Conservation (phyloP, 2,113 vertebrate species). For the Phoenicopterus ruber region DNA sequence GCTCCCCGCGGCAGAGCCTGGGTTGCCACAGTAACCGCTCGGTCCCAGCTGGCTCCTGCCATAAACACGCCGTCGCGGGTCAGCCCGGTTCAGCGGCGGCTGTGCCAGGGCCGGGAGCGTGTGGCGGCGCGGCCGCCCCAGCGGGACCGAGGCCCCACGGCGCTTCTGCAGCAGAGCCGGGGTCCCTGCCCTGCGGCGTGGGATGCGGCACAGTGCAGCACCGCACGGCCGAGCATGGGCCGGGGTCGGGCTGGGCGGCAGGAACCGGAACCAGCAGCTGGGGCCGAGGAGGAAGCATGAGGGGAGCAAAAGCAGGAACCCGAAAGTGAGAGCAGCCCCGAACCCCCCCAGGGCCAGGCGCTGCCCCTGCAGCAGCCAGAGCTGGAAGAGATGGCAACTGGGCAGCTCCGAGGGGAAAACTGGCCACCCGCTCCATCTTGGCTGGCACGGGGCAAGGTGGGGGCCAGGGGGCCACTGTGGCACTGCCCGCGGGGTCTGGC, state of each 20-base stretch:
- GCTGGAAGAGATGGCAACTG: background rate
- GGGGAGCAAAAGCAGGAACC: background rate
- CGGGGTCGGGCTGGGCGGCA: accelerated
- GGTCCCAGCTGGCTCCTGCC: background rate
- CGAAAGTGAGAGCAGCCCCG: background rate
- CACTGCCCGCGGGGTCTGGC: background rate
- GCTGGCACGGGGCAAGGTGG: accelerated
- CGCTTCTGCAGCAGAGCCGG: accelerated
- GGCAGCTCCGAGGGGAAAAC: background rate
- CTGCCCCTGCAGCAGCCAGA: accelerated
- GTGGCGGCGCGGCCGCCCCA: accelerated
- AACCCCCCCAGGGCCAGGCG: accelerated
- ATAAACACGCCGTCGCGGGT: background rate
- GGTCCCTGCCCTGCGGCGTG: accelerated
- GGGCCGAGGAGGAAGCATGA: background rate
- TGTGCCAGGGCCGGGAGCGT: background rate
- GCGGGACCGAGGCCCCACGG: background rate
- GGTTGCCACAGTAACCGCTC: constrained; percentile 6
- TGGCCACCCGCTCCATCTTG: background rate
- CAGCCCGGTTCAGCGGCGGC: background rate
- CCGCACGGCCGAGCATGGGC: background rate
- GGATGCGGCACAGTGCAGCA: background rate
- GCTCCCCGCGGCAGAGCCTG: background rate
- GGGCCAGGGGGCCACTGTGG: background rate
- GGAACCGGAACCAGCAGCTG: background rate